Conservation (phyloP, 2,888 invertebrate species). For the Lasioglossum lativentre region DNA sequence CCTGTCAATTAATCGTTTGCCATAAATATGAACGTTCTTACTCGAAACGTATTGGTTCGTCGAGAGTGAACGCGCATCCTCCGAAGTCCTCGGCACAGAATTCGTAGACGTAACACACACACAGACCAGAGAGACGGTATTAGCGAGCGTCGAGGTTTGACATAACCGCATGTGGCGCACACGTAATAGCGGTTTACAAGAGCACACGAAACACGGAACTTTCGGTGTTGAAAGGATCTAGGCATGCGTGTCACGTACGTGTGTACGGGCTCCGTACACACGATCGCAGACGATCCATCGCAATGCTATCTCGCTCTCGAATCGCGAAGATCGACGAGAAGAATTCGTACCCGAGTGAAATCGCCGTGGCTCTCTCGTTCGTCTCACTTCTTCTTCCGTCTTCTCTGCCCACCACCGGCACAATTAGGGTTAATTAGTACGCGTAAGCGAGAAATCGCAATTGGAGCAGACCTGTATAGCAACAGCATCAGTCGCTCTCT, state of each 20-base stretch:
- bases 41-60: background rate
- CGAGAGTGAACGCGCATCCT: background rate
- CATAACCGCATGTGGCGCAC: constrained; percentile 39
- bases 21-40: background rate
- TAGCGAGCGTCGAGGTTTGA: constrained; percentile 37
- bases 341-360: constrained; percentile 65
- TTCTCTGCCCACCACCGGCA: constrained; percentile 17
- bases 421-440: constrained; percentile 78
- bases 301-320: constrained; percentile 58
- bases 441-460: constrained; percentile 78
- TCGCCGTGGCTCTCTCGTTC: constrained; percentile 35
- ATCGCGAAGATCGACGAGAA: constrained; percentile 63
- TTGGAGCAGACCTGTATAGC: constrained; percentile 74
- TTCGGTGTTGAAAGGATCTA: constrained; percentile 52
- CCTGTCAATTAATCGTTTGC: background rate
- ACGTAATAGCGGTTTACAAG: constrained; percentile 37
- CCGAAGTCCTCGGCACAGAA: background rate
- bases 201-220: constrained; percentile 48
- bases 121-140: background rate
- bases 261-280: background rate
- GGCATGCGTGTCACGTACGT: constrained; percentile 41
- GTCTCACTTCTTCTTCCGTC: constrained; percentile 1
- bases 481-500: constrained; percentile 68
- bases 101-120: constrained; percentile 13
- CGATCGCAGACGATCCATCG: constrained; percentile 53